Percentiles rank a stretch among this genome's conserved stretches.
Conservation (phyloP, 2,113 vertebrate genomes). For the Cathartes aura region DNA sequence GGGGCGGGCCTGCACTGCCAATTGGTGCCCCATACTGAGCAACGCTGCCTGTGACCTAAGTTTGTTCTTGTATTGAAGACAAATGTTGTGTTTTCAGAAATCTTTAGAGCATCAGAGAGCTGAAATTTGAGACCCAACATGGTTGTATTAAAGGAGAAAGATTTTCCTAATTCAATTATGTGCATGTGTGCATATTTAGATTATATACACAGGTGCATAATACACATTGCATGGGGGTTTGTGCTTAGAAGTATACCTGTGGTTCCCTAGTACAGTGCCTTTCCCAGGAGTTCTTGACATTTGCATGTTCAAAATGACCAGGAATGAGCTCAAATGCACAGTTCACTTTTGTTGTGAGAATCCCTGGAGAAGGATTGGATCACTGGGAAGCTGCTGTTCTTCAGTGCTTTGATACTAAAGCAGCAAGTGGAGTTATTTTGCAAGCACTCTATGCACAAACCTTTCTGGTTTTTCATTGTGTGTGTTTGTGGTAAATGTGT, state of each 20-base stretch:
- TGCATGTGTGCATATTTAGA: constrained; percentile 15
- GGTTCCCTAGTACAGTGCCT: background rate
- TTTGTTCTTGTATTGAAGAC: background rate
- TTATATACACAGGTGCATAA: background rate
- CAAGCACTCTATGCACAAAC: background rate
- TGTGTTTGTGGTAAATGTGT: background rate
- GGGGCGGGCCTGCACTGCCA: background rate
- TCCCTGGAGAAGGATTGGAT: background rate
- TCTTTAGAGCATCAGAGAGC: background rate
- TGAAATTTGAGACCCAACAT: background rate
- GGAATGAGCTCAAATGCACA: constrained; percentile 14
- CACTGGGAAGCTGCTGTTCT: background rate
- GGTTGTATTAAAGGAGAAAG: background rate
- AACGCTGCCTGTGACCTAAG: background rate
- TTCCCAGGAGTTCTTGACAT: background rate
- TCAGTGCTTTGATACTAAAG: background rate
- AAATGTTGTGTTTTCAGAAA: background rate
- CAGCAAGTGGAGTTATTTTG: constrained; percentile 18
- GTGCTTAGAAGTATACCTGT: background rate
- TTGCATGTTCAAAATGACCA: constrained; percentile 21
- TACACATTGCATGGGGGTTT: constrained; percentile 31
- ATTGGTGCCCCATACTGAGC: background rate
- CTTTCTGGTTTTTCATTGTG: background rate
- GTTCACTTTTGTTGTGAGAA: background rate
- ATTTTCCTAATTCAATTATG: background rate